phyloP scores from a whole-genome alignment of 2,888 invertebrate genomes.

The Erebia palarica region DNA sequence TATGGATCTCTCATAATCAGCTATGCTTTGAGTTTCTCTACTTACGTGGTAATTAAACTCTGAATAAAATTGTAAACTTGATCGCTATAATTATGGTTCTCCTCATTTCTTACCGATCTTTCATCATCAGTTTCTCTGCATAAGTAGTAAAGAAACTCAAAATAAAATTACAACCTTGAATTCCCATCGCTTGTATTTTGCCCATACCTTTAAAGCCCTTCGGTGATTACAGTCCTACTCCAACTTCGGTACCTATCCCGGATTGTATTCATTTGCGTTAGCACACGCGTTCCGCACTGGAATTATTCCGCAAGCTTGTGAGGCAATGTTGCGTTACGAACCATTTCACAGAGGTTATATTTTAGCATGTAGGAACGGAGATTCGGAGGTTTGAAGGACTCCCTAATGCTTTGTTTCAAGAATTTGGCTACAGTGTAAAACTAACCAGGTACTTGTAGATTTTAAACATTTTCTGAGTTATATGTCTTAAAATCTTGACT shows the following conservation, averaged over 20 bases:
- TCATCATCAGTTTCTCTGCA: too few relatives aligned
- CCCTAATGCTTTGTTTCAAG: background rate
- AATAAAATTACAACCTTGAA: background rate
- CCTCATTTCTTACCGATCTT: too few relatives aligned
- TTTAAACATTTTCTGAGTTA: background rate
- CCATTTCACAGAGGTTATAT: background rate
- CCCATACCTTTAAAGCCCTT: background rate
- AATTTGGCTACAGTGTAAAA: background rate
- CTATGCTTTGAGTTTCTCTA: too few relatives aligned
- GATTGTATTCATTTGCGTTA: constrained; percentile 6
- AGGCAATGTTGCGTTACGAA: constrained; percentile 4
- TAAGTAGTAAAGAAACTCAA: too few relatives aligned
- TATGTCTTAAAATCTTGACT: background rate
- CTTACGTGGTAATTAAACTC: too few relatives aligned
- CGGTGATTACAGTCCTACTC: background rate
- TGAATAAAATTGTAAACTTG: too few relatives aligned
- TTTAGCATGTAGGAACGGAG: background rate
- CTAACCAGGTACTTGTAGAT: background rate
- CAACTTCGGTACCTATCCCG: background rate
- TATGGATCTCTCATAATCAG: too few relatives aligned
- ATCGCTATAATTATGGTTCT: too few relatives aligned
- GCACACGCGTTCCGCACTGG: background rate
- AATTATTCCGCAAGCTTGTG: constrained; percentile 8
- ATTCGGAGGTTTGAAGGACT: background rate
- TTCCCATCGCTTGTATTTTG: background rate